Conservation (phyloP, 2,888 invertebrate species). For the Cyclophora punctaria region DNA sequence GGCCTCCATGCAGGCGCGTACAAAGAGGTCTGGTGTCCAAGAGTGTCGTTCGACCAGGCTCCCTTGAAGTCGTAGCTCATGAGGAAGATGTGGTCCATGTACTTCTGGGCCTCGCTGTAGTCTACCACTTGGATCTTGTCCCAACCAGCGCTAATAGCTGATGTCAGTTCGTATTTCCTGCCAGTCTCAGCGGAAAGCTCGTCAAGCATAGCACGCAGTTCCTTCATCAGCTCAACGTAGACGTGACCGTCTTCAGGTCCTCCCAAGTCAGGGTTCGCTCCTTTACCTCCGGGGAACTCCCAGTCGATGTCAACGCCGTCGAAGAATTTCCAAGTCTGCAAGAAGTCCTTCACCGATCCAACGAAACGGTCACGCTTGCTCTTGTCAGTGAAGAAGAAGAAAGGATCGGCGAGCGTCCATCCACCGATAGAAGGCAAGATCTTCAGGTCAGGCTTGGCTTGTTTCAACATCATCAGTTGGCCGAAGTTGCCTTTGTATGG, state of each 20-base stretch:
- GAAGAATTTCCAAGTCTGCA: slow-evolving; percentile 68
- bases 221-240: slow-evolving; percentile 60
- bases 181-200: slow-evolving; percentile 57
- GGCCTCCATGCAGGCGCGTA: slow-evolving; percentile 62
- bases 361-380: slow-evolving; percentile 58
- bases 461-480: slow-evolving; percentile 66
- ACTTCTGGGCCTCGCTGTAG: slow-evolving; percentile 60
- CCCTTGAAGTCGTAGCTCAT: slow-evolving; percentile 72
- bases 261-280: slow-evolving; percentile 63
- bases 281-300: slow-evolving; percentile 71
- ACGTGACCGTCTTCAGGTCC: slow-evolving; percentile 58
- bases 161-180: slow-evolving; percentile 63
- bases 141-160: slow-evolving; percentile 70
- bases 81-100: slow-evolving; percentile 69
- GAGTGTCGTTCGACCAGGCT: slow-evolving; percentile 65
- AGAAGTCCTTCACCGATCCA: slow-evolving; percentile 62
- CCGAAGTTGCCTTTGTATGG: slow-evolving; percentile 71
- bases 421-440: slow-evolving; percentile 65
- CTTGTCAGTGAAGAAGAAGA: slow-evolving; percentile 63
- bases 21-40: slow-evolving; percentile 60
- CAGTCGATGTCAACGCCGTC: slow-evolving; percentile 69
- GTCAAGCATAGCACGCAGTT: slow-evolving; percentile 61
- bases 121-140: slow-evolving; percentile 69
- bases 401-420: slow-evolving; percentile 68
- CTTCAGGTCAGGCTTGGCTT: slow-evolving; percentile 61